Percentiles rank a stretch among this genome's conserved stretches.
Evolutionary conservation across 2,113 vertebrate species (phyloP).

Genomic region (Lamprotornis superbus): DNA sequence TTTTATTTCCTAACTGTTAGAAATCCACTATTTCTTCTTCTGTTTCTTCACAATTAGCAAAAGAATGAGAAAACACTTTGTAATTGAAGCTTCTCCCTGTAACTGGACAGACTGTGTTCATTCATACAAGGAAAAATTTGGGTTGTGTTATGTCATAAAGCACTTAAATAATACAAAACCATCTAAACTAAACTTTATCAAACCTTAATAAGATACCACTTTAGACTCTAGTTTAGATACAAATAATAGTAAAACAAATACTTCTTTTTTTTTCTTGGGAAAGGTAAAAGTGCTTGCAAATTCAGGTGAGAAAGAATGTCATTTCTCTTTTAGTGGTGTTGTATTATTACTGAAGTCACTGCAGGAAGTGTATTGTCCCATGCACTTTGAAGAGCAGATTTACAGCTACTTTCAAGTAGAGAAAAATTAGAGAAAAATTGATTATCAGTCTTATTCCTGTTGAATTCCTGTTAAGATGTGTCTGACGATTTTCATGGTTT

Average conservation of each 20-base stretch:
- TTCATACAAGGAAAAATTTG: background rate
- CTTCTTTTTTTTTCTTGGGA: background rate
- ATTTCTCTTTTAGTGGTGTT: background rate
- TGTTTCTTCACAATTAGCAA: background rate
- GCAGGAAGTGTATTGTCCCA: background rate
- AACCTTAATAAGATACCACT: background rate
- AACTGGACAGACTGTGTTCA: background rate
- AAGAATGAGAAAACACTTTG: background rate
- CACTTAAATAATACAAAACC: background rate
- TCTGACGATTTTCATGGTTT: background rate
- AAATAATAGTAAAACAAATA: background rate
- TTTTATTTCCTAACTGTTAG: background rate
- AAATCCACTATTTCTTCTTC: background rate
- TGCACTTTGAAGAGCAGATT: rapidly evolving
- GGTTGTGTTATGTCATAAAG: background rate
- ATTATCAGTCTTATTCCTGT: background rate
- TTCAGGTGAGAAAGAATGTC: background rate
- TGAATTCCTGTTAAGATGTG: background rate
- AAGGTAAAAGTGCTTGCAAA: background rate
- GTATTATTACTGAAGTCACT: background rate
- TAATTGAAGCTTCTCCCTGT: background rate
- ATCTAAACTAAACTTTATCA: background rate
- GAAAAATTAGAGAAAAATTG: background rate
- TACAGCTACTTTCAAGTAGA: background rate
- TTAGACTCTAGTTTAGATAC: background rate